A percentile compares a stretch with the other conserved stretches of the same genome.
Evolutionary conservation across 2,797 vertebrate species (phyloP).

Genomic region (Chromis chromis): DNA sequence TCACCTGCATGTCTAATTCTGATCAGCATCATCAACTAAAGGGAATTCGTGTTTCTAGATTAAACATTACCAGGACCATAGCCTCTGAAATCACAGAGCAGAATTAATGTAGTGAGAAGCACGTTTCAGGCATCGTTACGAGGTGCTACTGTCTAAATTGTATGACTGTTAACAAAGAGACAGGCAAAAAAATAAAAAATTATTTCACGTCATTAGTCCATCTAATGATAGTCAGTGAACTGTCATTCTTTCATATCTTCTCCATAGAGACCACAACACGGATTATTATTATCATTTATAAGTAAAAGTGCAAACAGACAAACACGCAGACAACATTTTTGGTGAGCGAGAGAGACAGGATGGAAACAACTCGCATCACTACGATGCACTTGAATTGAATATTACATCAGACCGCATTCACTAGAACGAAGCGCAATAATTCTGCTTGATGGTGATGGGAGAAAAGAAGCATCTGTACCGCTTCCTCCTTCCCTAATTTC

Average conservation of each 20-base stretch:
- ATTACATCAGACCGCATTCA: slow-evolving; percentile 5
- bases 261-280: slow-evolving; percentile 12
- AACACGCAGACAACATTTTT: too few relatives aligned
- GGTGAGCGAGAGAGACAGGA: neutral
- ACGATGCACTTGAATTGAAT: neutral
- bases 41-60: slow-evolving; percentile 42
- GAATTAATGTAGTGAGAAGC: slow-evolving; percentile 29
- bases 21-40: slow-evolving; percentile 43
- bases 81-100: slow-evolving; percentile 14
- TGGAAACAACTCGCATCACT: neutral
- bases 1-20: slow-evolving; percentile 39
- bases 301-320: neutral
- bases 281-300: slow-evolving; percentile 2
- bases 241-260: slow-evolving; percentile 27
- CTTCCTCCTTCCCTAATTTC: slow-evolving; percentile 10
- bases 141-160: slow-evolving; percentile 12
- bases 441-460: slow-evolving; percentile 8
- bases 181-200: neutral
- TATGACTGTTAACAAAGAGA: slow-evolving; percentile 34
- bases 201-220: slow-evolving; percentile 25
- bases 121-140: slow-evolving; percentile 29
- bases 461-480: slow-evolving; percentile 11
- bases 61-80: slow-evolving; percentile 11
- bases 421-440: slow-evolving; percentile 10
- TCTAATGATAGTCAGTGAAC: slow-evolving; percentile 44